These are phyloP conservation scores for Globodera rostochiensis DNA, from an alignment of 1,140 invertebrate genomes.

Conservation along the genomic window DNA sequence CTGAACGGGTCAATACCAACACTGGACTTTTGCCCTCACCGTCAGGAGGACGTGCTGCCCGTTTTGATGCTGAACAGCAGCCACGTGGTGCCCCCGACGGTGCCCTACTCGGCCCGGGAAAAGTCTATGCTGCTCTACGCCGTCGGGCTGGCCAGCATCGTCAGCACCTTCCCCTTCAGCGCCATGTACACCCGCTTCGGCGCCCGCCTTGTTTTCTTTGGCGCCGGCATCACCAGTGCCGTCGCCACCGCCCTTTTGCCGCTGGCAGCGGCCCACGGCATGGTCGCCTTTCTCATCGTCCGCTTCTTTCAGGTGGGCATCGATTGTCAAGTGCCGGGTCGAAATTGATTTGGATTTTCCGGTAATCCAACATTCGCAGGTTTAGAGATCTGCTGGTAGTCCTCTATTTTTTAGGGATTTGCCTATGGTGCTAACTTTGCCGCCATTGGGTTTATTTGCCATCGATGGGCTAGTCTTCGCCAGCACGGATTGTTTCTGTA, in stretches of 20 bases:
- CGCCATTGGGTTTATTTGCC: slow-evolving; percentile 45
- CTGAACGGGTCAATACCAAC: neutral
- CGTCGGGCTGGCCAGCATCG: slow-evolving; percentile 35
- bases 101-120: neutral
- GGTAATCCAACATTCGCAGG: no score
- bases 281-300: slow-evolving; percentile 32
- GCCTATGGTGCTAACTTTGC: slow-evolving; percentile 44
- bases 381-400: no score
- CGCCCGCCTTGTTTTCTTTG: slow-evolving; percentile 39
- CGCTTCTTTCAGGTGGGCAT: slow-evolving; percentile 36
- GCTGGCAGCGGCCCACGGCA: slow-evolving; percentile 30
- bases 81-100: slow-evolving; percentile 14
- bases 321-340: no score
- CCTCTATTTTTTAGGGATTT: slow-evolving; percentile 32
- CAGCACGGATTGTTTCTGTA: slow-evolving; percentile 46
- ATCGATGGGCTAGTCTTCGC: slow-evolving; percentile 42
- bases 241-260: slow-evolving; percentile 37
- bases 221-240: slow-evolving; percentile 36
- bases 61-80: slow-evolving; percentile 23
- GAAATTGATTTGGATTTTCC: no score
- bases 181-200: slow-evolving; percentile 41
- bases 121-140: neutral
- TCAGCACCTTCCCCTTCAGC: slow-evolving; percentile 44
- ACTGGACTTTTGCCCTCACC: neutral
- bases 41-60: slow-evolving; percentile 22